Evolutionary conservation across 2,888 invertebrate species (phyloP).

Genomic region (Hydrotaea diabolus): DNA sequence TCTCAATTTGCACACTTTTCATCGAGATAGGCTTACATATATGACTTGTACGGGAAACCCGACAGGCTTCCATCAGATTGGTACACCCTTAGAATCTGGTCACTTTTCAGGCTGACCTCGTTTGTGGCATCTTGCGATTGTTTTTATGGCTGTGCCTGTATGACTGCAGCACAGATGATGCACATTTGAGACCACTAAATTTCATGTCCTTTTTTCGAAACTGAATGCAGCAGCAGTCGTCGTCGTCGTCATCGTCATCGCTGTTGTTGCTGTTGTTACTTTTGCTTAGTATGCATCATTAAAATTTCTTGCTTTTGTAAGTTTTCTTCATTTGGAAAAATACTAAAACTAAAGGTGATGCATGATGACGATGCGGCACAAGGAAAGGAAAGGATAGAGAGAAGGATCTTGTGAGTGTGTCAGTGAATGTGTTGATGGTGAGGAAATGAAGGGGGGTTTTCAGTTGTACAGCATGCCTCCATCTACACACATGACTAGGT

Average conservation of each 20-base stretch:
- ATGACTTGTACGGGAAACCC: no score
- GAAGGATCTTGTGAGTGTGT: constrained; percentile 10
- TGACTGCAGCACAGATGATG: constrained; percentile 67
- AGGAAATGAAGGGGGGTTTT: constrained; percentile 1
- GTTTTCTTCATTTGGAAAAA: constrained; percentile 59
- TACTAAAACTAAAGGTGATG: constrained; percentile 38
- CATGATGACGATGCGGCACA: constrained; percentile 50
- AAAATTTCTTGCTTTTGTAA: constrained; percentile 74
- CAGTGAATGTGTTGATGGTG: no score
- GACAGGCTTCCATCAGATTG: no score
- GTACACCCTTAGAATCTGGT: no score
- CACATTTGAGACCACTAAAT: constrained; percentile 71
- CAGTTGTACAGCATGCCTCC: neutral
- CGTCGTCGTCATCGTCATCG: constrained; percentile 69
- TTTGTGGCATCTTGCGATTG: neutral
- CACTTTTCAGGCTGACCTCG: neutral
- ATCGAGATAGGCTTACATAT: no score
- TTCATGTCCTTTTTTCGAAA: constrained; percentile 48
- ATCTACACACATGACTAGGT: no score
- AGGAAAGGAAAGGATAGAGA: no score
- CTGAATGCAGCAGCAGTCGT: constrained; percentile 74
- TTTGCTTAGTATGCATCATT: constrained; percentile 76
- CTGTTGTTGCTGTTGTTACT: constrained; percentile 47
- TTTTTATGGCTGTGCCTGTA: constrained; percentile 18
- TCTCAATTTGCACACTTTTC: no score